Conservation (phyloP, 2,113 vertebrate species). For the Fregata magnificens region DNA sequence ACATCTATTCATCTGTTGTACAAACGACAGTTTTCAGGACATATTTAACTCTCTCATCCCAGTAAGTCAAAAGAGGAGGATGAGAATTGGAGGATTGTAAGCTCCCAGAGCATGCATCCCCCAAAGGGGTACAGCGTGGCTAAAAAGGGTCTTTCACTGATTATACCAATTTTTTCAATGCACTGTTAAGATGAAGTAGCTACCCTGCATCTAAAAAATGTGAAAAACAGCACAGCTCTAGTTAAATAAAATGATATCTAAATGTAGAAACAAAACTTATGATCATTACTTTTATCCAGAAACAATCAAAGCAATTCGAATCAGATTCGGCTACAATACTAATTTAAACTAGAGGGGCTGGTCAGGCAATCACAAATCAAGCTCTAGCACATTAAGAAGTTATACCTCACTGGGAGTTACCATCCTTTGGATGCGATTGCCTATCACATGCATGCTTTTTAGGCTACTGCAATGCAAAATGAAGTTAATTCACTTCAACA, state of each 20-base stretch:
- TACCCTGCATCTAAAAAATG: background rate
- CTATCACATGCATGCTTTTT: background rate
- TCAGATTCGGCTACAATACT: background rate
- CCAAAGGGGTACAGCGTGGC: background rate
- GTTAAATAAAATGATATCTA: background rate
- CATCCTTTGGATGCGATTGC: background rate
- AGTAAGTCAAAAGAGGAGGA: background rate
- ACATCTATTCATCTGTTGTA: slow-evolving; percentile 34
- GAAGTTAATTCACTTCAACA: background rate
- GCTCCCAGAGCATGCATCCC: background rate
- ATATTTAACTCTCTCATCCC: slow-evolving; percentile 12
- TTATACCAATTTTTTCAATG: background rate
- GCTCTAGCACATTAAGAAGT: background rate
- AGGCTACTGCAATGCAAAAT: background rate
- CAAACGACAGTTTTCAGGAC: slow-evolving; percentile 26
- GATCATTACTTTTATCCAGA: background rate
- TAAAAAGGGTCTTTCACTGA: background rate
- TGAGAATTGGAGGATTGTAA: background rate
- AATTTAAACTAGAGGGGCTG: background rate
- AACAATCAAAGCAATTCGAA: background rate
- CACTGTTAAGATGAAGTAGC: background rate
- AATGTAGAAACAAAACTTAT: background rate
- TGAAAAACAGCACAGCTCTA: background rate
- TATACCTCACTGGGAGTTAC: background rate
- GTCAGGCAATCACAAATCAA: background rate